These are phyloP conservation scores for Neoniphon sammara DNA, from an alignment of 2,797 vertebrate genomes.

Conservation along the genomic window DNA sequence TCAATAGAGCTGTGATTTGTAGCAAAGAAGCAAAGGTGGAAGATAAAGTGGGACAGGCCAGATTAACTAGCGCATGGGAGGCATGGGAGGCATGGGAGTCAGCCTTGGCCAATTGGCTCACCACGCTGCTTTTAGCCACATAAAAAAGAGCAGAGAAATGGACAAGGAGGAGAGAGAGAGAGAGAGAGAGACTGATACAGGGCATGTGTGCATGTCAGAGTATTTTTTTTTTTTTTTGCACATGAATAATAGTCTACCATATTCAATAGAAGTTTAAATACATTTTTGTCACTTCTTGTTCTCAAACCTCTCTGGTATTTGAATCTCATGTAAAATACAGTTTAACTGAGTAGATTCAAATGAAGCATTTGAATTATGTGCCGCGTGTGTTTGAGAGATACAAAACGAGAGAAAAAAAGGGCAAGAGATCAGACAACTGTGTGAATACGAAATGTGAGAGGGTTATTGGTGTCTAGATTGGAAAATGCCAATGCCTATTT, in stretches of 20 bases:
- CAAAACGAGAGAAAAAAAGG: conserved; percentile 18
- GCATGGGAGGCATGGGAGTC: conserved; percentile 45
- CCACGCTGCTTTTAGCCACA: conserved; percentile 56
- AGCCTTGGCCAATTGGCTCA: conserved; percentile 56
- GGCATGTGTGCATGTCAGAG: conserved; percentile 23
- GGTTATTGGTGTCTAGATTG: conserved; percentile 38
- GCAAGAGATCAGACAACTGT: conserved; percentile 40
- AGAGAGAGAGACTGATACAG: conserved; percentile 13
- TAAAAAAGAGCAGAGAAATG: conserved; percentile 39
- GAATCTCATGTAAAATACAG: conserved; percentile 1
- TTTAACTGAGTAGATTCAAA: not conserved
- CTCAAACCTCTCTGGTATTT: conserved; percentile 29
- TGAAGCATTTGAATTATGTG: conserved; percentile 2
- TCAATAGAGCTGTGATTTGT: conserved; percentile 75
- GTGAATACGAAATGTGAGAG: conserved; percentile 23
- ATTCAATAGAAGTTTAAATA: conserved; percentile 18
- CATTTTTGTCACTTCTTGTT: not conserved
- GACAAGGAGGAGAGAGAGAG: conserved; percentile 22
- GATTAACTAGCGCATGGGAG: conserved; percentile 64
- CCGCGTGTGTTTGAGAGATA: conserved; percentile 4
- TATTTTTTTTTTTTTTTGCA: not conserved
- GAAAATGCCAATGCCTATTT: conserved; percentile 45
- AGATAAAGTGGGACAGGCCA: conserved; percentile 66
- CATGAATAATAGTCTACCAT: not conserved
- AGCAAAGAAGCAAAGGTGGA: conserved; percentile 69